phyloP scores from a whole-genome alignment of 1,140 invertebrate species.

The Caenorhabditis remanei region DNA sequence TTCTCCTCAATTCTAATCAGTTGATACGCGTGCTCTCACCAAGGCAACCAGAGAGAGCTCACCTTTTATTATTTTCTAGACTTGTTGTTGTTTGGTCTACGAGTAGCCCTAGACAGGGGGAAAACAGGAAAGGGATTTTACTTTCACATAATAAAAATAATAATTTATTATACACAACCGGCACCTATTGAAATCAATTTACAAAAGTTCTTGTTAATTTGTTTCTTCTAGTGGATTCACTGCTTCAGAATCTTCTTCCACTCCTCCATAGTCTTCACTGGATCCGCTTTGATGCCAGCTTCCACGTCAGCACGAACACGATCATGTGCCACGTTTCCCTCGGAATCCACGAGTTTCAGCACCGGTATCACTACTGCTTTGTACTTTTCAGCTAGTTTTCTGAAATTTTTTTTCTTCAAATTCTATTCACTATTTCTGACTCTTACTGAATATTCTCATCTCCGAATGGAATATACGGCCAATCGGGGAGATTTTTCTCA shows the following conservation, averaged over 20 bases:
- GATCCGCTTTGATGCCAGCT: slow-evolving; percentile 57
- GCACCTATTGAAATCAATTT: too few relatives aligned
- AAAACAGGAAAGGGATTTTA: too few relatives aligned
- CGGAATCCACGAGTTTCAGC: slow-evolving; percentile 58
- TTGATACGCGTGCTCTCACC: neutral
- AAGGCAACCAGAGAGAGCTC: neutral
- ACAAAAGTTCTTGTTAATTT: too few relatives aligned
- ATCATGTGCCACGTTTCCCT: slow-evolving; percentile 62
- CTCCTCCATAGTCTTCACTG: slow-evolving; percentile 11
- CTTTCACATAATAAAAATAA: too few relatives aligned
- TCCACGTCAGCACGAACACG: slow-evolving; percentile 63
- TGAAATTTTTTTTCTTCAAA: slow-evolving; percentile 51
- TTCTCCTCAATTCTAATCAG: slow-evolving; percentile 2
- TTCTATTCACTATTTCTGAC: too few relatives aligned
- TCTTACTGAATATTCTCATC: slow-evolving; percentile 56
- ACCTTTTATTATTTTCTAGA: too few relatives aligned
- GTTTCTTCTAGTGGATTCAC: neutral
- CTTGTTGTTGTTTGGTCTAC: too few relatives aligned
- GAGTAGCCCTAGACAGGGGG: too few relatives aligned
- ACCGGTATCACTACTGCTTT: slow-evolving; percentile 62
- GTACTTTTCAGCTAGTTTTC: slow-evolving; percentile 61
- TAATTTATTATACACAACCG: too few relatives aligned
- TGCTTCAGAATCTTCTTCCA: slow-evolving; percentile 53
- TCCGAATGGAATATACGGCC: slow-evolving; percentile 66
- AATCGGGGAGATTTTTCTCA: slow-evolving; percentile 60